phyloP scores from a whole-genome alignment of 2,888 invertebrate genomes.

The Phorcus lineatus region DNA sequence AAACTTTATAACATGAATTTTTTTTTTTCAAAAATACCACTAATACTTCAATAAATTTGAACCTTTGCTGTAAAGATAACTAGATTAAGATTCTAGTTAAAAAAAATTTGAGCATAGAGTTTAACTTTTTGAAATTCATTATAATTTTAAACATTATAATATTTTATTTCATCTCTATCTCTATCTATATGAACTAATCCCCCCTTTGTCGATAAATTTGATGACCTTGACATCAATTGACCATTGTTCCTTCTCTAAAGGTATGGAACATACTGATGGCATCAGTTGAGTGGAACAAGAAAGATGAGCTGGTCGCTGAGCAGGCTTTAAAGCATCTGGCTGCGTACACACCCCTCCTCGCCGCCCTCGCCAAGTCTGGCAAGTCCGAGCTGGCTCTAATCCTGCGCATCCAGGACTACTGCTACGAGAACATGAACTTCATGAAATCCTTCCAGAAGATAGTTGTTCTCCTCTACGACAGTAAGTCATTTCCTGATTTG shows the following conservation, averaged over 20 bases:
- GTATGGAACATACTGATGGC: conserved; percentile 97
- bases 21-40: neutral
- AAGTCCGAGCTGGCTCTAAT: conserved; percentile 92
- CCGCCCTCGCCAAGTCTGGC: conserved; percentile 89
- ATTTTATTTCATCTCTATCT: no score
- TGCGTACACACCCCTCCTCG: conserved; percentile 89
- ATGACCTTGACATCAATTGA: no score
- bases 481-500: conserved; percentile 75
- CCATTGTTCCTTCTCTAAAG: conserved; percentile 76
- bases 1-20: neutral
- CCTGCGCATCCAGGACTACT: conserved; percentile 96
- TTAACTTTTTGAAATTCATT: no score
- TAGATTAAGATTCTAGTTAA: no score
- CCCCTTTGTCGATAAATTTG: no score
- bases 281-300: conserved; percentile 98
- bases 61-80: no score
- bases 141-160: no score
- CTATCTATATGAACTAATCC: no score
- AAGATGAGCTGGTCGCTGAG: conserved; percentile 95
- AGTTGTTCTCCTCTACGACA: conserved; percentile 95
- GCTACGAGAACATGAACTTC: conserved; percentile 99
- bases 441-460: conserved; percentile 99
- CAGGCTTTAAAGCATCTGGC: conserved; percentile 85
- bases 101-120: no score
- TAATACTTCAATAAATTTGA: no score